Base-by-base conservation (phyloP, 2,888 invertebrate genomes). In the Lacanobia wlatinum region DNA sequence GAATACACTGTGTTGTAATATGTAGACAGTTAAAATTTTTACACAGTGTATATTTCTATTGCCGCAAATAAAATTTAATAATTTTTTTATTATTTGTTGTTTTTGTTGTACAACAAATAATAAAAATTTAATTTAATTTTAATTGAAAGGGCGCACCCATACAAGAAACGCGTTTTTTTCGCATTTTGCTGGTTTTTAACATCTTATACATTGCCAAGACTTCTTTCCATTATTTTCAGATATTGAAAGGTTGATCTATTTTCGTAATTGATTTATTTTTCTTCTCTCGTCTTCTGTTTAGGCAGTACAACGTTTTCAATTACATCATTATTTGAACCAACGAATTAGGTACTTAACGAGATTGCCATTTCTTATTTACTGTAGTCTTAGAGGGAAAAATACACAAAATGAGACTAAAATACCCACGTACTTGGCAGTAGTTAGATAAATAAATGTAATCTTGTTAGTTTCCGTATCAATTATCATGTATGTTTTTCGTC, bases 341-440 rank as follows among this genome's bases (percentile, higher is more conserved):
- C 6, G 28, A 68, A 59, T 68, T 53, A 53, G 38, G 28, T 74
- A 76, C 53, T 60, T 69, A 48, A 16, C 21, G 21, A 43, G 34
- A 76, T 60, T 76, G 48, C 60, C 8, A 38, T 68, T 68, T 52
- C 43, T 59, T 75, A 59, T 73, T 73, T 68, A 60, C 59, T 40
- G 21, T 3, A n/a, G 58, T 12, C 9, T 68, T 68, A 34, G 7
- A 34, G 14, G 40, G 16, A 52, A 48, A 67, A 60, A 60, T 40
- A 4, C 28, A 53, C 8, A 60, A 52, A 68, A 21, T 34, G 8
- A 2, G 38, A n/a, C n/a, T 38, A 40, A 60, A 73, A 59, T 53
- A 68, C 28, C 68, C 46, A 73, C 58, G 40, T 18, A 46, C 0
- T 23, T 48, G 21, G n/a, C 2, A 34, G 10, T 23, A 53, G 23